These are phyloP conservation scores for Ellobium chinense DNA, from an alignment of 2,888 invertebrate genomes.

Conservation along the genomic window DNA sequence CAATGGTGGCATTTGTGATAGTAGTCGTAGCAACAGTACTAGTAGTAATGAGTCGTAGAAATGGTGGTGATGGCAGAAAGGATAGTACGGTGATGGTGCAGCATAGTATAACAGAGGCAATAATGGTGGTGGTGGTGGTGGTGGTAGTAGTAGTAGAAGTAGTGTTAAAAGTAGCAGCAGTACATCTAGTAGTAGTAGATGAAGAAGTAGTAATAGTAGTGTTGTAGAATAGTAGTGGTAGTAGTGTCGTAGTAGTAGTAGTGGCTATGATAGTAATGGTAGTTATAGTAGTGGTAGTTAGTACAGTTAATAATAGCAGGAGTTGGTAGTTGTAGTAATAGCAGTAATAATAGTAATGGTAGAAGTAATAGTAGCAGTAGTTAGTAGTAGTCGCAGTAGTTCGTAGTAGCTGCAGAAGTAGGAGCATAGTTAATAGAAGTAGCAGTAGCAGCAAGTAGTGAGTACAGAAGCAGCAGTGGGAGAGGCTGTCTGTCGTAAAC, in stretches of 20 bases:
- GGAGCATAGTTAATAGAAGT: no score
- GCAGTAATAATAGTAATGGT: background rate
- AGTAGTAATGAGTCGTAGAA: background rate
- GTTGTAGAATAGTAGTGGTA: no score
- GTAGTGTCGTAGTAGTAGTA: conserved; percentile 11
- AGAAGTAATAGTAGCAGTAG: background rate
- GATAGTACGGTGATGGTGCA: no score
- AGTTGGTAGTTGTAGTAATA: background rate
- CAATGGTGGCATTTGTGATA: background rate
- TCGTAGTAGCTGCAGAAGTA: no score
- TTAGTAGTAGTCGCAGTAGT: background rate
- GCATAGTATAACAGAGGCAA: no score
- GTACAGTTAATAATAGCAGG: no score
- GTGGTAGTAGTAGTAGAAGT: background rate
- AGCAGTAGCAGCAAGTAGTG: background rate
- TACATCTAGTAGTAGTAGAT: background rate
- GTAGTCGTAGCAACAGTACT: background rate
- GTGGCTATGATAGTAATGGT: background rate
- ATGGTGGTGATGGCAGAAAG: background rate
- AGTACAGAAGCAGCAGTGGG: background rate
- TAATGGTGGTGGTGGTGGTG: background rate
- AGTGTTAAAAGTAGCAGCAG: background rate
- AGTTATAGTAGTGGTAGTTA: conserved; percentile 2
- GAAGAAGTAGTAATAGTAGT: background rate
- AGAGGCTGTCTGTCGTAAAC: no score